Base-by-base conservation (phyloP, 2,888 invertebrate genomes). In the Dromius quadrimaculatus region DNA sequence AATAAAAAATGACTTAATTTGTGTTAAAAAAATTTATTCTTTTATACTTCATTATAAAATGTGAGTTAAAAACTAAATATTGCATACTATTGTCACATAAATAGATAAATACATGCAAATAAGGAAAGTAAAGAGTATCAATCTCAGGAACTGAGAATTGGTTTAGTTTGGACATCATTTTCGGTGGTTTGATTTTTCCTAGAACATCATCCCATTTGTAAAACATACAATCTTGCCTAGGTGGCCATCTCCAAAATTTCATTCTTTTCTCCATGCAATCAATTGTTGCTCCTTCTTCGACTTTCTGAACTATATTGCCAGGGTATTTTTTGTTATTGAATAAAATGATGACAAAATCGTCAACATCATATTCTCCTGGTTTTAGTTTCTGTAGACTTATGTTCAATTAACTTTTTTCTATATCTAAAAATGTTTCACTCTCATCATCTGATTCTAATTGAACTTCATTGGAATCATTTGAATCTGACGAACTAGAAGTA, bases 111-210 rank as follows among this genome's bases (percentile, higher is more conserved):
- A 43, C 13, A 43, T 43, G 4, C 4, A 43, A 43, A 6, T 15
- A 17, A 43, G 41, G 41, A 43, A 43, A 15, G 13, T 43, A 43
- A 43, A 43, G 4, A 43, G 17, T 43, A 43, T 43, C 41, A 43
- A 43, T 43, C 41, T 15, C 41, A 17, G 41, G 41, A 43, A 43
- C 41, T 15, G 15, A 15, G 17, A 43, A 43, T 17, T 43, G 41
- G 41, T 43, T 43, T 43, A 13, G 13, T 43, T 43, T 43, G 17
- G 41, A 43, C 41, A 43, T 43, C 41, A 43, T 43, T 43, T 43
- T 43, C 15, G 41, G 41, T 17, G 41, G 41, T 43, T 43, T 43
- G 41, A 43, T 43, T 43, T 43, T 43, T 43, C 41, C 41, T 13
- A 43, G 17, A 43, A 43, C 41, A 17, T 43, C 41, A 17, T 43